A percentile compares a stretch with the other conserved stretches of the same genome.
These are phyloP conservation scores for Trichomycterus rosablanca DNA, from an alignment of 2,113 vertebrate species.

Conservation along the genomic window DNA sequence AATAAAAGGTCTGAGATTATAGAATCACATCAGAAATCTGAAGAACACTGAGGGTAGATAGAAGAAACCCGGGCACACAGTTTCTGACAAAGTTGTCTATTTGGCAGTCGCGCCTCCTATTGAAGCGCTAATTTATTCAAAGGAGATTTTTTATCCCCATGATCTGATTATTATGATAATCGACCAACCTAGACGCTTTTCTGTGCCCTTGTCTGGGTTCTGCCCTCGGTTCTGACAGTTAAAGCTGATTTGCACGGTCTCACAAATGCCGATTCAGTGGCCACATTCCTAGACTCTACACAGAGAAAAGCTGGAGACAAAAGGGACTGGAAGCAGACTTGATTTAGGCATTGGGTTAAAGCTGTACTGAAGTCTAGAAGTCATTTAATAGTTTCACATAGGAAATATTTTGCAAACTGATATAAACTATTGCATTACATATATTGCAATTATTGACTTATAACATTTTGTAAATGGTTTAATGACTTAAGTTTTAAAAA, in stretches of 20 bases:
- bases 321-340: conserved; percentile 60
- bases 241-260: conserved; percentile 77
- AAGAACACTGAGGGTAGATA: conserved; percentile 49
- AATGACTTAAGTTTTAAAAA: too few relatives aligned
- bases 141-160: conserved; percentile 76
- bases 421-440: conserved; percentile 9
- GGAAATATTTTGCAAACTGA: too few relatives aligned
- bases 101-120: conserved; percentile 78
- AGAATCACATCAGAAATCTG: conserved; percentile 61
- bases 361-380: conserved; percentile 46
- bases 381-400: too few relatives aligned
- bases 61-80: conserved; percentile 50
- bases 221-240: conserved; percentile 66
- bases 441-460: too few relatives aligned
- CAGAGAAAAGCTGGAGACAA: conserved; percentile 62
- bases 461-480: too few relatives aligned
- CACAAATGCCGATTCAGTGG: conserved; percentile 53
- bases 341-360: conserved; percentile 57
- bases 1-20: conserved; percentile 42
- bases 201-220: conserved; percentile 66
- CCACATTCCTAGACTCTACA: conserved; percentile 72
- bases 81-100: conserved; percentile 75
- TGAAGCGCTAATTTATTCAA: conserved; percentile 78
- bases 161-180: conserved; percentile 78
- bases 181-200: conserved; percentile 57